A percentile compares a stretch with the other conserved stretches of the same genome.
These are phyloP conservation scores for Campylomormyrus numenius DNA, from an alignment of 2,113 vertebrate species.

Conservation along the genomic window DNA sequence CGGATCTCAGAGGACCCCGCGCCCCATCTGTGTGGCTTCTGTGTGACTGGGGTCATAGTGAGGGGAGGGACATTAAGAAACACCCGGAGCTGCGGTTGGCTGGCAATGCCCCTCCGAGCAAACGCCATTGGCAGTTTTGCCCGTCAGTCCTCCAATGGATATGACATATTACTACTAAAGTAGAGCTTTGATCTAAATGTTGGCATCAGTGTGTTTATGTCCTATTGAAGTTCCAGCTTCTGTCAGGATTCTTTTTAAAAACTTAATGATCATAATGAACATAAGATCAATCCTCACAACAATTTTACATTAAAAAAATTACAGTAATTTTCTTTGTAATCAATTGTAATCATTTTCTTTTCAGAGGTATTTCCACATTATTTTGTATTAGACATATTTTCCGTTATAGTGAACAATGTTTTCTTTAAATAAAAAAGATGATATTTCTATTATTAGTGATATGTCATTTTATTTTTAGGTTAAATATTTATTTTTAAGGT, in stretches of 20 bases:
- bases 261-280: neutral
- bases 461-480: neutral
- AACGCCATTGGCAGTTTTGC: slow-evolving; percentile 62
- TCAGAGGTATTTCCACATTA: neutral
- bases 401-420: neutral
- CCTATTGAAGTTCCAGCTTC: neutral
- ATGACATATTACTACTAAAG: slow-evolving; percentile 48
- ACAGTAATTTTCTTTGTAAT: neutral
- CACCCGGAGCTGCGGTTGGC: slow-evolving; percentile 57
- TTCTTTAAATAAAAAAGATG: neutral
- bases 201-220: neutral
- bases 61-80: slow-evolving; percentile 35
- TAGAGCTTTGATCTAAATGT: slow-evolving; percentile 44
- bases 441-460: neutral
- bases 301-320: neutral
- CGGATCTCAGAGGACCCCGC: slow-evolving; percentile 24
- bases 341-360: neutral
- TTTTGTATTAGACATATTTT: neutral
- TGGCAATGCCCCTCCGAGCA: slow-evolving; percentile 52
- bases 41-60: slow-evolving; percentile 28
- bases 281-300: neutral
- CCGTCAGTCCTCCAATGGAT: slow-evolving; percentile 56
- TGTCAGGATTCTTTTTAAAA: neutral
- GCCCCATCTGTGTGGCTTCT: slow-evolving; percentile 31
- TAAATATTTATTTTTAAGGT: neutral